A percentile compares a stretch with the other conserved stretches of the same genome.
Evolutionary conservation across 1,140 invertebrate species (phyloP).

Genomic region (Gryllus bimaculatus): DNA sequence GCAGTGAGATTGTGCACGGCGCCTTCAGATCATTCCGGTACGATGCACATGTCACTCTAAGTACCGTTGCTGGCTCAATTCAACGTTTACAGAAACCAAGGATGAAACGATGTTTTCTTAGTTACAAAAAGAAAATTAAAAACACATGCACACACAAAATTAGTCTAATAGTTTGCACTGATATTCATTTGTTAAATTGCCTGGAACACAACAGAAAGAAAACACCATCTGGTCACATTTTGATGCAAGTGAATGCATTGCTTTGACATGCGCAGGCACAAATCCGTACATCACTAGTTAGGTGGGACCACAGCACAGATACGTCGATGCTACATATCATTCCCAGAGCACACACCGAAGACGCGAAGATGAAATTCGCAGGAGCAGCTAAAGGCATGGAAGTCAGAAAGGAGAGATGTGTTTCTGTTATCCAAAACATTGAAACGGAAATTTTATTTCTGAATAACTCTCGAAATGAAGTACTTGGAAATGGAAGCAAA

Average conservation of each 20-base stretch:
- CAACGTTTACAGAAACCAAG: background rate
- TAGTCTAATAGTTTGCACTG: background rate
- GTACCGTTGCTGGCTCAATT: background rate
- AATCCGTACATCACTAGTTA: background rate
- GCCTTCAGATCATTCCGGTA: background rate
- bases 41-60: background rate
- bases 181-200: background rate
- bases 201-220: background rate
- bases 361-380: background rate
- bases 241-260: constrained; percentile 1
- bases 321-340: background rate
- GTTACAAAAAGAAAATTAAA: background rate
- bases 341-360: background rate
- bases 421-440: no score
- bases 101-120: background rate
- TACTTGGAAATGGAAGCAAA: no score
- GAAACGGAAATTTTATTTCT: no score
- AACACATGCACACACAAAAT: background rate
- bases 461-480: no score
- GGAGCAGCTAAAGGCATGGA: background rate
- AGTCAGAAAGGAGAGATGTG: background rate
- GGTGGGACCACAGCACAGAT: background rate
- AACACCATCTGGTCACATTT: background rate
- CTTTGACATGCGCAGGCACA: background rate
- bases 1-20: background rate